Base-by-base conservation (phyloP, 2,888 invertebrate species). In the Cataglyphis altisquamis region DNA sequence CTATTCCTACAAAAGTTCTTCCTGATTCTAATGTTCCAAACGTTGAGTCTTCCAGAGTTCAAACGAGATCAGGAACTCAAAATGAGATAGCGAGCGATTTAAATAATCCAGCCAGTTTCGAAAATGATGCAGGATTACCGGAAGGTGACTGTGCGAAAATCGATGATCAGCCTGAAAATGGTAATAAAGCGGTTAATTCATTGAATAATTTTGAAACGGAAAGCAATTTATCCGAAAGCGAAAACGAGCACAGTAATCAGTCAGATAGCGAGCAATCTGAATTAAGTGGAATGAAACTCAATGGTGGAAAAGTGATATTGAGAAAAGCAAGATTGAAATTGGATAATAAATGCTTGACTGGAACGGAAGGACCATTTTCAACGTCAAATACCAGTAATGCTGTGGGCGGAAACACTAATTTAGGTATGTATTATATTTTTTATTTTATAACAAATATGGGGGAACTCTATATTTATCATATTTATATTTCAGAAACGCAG, bases 341-440 rank as follows among this genome's bases (percentile, higher is more conserved):
- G 83, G 96, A 96, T 91, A 94, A 94, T 75, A 93, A 93, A 84
- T 91, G 90, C 78, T 84, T 92, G n/a, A 90, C 92, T 18, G 94
- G 94, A 8, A 93, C 96, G 68, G 97, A 97, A 95, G 97, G 97
- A 70, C 97, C 97, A 74, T 97, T 97, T 92, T 97, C 97, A 60
- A 93, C 92, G 10, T 92, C 93, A 45, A 94, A 91, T 84, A 89
- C 87, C 83, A 92, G 93, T 45, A 91, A 91, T 84, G 89, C 88
- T 63, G 85, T 91, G 18, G 90, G 83, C 70, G 91, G 91, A 72
- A 92, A 86, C 78, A 83, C 91, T 78, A 92, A 92, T 87, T 88
- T 94, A 90, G 94, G 94, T 94, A 91, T 18, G 67, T 55, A 32
- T 64, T 15, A 64, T 41, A 32, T 64, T 62, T 52, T 3, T 60